These are phyloP conservation scores for Conchocele bisecta DNA, from an alignment of 2,888 invertebrate species.

Conservation along the genomic window DNA sequence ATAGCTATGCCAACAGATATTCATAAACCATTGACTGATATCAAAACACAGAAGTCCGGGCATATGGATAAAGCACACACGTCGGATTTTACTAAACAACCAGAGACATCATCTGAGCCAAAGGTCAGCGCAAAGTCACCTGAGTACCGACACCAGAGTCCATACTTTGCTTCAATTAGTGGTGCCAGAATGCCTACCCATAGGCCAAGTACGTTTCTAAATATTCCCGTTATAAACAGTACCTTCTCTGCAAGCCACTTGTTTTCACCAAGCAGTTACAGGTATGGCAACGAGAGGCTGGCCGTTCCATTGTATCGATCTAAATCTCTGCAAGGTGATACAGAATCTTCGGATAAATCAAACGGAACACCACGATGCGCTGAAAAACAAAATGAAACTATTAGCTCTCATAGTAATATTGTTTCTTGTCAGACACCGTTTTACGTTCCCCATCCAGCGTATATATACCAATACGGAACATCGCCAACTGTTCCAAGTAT, in stretches of 20 bases:
- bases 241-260: slow-evolving; percentile 54
- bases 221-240: slow-evolving; percentile 51
- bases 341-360: background rate
- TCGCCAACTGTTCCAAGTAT: slow-evolving; percentile 9
- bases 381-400: slow-evolving; percentile 1
- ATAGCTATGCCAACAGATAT: too few relatives aligned
- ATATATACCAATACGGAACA: too few relatives aligned
- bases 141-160: slow-evolving; percentile 56
- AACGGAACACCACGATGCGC: background rate
- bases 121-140: slow-evolving; percentile 21
- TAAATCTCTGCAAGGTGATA: slow-evolving; percentile 17
- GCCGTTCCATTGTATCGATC: slow-evolving; percentile 45
- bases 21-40: too few relatives aligned
- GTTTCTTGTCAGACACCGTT: background rate
- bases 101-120: too few relatives aligned
- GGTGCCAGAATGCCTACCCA: slow-evolving; percentile 46
- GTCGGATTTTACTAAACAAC: too few relatives aligned
- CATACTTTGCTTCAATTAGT: slow-evolving; percentile 51
- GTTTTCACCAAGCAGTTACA: slow-evolving; percentile 41
- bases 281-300: slow-evolving; percentile 41
- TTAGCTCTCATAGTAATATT: slow-evolving; percentile 4
- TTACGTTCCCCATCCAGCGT: too few relatives aligned
- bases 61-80: too few relatives aligned
- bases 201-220: slow-evolving; percentile 47
- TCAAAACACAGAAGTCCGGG: too few relatives aligned